Conservation (phyloP, 64 coral and sea anemone species). For the Exaiptasia diaphana region DNA sequence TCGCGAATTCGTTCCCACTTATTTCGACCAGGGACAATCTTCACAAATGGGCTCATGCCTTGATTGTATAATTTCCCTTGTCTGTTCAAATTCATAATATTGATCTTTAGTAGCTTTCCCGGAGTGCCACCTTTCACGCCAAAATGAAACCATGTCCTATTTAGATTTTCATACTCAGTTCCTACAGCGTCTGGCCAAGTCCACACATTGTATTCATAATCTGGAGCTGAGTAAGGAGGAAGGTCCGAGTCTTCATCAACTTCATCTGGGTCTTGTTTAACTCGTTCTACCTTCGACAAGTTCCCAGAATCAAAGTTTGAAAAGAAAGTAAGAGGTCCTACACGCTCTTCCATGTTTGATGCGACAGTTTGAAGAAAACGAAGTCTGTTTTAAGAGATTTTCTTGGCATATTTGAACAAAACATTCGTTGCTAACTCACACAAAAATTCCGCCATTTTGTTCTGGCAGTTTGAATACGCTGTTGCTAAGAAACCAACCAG, state of each 20-base stretch:
- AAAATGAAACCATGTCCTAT: conserved; percentile 98
- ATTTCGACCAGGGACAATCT: conserved; percentile 66
- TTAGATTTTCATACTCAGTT: conserved; percentile 80
- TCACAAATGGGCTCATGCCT: conserved; percentile 88
- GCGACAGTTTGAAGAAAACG: too few species aligned
- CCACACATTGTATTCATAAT: conserved; percentile 96
- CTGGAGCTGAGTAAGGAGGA: conserved; percentile 35
- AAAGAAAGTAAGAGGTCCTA: conserved; percentile 85
- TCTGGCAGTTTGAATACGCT: background rate
- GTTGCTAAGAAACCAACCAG: conserved; percentile 6
- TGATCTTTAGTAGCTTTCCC: conserved; percentile 83
- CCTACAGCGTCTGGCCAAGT: conserved; percentile 88
- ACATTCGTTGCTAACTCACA: too few species aligned
- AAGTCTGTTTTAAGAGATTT: too few species aligned
- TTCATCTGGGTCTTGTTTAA: conserved; percentile 58
- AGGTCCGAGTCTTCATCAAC: conserved; percentile 18
- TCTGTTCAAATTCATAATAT: conserved; percentile 93
- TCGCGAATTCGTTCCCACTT: conserved; percentile 96
- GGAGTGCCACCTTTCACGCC: conserved; percentile 79
- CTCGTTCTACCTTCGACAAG: conserved; percentile 80
- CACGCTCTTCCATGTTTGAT: conserved; percentile 72
- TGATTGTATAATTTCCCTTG: conserved; percentile 93
- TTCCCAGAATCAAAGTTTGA: conserved; percentile 99
- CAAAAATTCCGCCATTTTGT: conserved; percentile 16
- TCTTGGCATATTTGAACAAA: too few species aligned